Conservation (phyloP, 2,888 invertebrate species). For the Calliphora vomitoria region DNA sequence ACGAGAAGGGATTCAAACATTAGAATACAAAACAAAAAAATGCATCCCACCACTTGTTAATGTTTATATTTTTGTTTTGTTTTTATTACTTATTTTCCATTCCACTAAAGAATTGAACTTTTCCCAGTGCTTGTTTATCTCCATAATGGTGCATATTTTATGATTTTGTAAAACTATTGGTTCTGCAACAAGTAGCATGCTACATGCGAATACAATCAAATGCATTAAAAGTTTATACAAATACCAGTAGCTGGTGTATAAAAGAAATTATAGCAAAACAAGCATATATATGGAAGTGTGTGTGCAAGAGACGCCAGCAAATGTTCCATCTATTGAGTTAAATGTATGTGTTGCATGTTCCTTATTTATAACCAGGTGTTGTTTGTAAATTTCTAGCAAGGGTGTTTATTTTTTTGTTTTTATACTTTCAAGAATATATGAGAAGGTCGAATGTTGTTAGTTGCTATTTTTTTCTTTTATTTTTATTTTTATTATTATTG, state of each 20-base stretch:
- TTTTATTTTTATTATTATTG: background rate
- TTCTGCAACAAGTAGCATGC: slow-evolving; percentile 60
- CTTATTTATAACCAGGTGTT: slow-evolving; percentile 64
- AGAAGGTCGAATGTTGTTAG: slow-evolving; percentile 47
- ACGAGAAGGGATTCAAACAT: slow-evolving; percentile 23
- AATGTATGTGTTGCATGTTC: slow-evolving; percentile 44
- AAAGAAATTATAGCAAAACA: slow-evolving; percentile 12
- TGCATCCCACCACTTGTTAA: slow-evolving; percentile 42
- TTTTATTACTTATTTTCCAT: slow-evolving; percentile 12
- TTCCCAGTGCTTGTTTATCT: background rate
- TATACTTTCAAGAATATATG: background rate
- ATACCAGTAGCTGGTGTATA: background rate
- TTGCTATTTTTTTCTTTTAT: slow-evolving; percentile 9
- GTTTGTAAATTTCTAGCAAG: slow-evolving; percentile 51
- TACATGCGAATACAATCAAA: slow-evolving; percentile 42
- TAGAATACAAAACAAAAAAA: background rate
- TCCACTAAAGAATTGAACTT: slow-evolving; percentile 4
- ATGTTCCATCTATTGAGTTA: slow-evolving; percentile 1
- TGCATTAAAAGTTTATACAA: slow-evolving; percentile 47
- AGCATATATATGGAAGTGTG: background rate
- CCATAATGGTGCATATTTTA: slow-evolving; percentile 54
- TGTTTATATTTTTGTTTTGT: slow-evolving; percentile 44
- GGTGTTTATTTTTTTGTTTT: slow-evolving; percentile 17
- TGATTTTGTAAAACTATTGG: slow-evolving; percentile 46
- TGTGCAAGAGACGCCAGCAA: background rate